These are phyloP conservation scores for Lateolabrax maculatus DNA, from an alignment of 2,797 vertebrate species.

Conservation along the genomic window DNA sequence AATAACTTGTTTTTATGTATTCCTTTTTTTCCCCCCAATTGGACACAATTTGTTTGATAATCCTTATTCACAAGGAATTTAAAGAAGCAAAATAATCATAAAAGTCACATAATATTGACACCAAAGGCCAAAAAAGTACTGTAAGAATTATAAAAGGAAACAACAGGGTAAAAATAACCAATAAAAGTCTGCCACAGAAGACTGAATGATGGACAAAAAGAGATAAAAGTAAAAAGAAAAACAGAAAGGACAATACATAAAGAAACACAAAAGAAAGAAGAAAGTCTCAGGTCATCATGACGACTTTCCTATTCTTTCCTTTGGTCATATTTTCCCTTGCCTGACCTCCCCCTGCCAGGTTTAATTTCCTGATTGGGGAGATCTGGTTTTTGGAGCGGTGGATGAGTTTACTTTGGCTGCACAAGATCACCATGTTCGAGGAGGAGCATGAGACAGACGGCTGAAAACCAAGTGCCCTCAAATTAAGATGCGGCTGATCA, in stretches of 20 bases:
- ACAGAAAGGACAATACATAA: background rate
- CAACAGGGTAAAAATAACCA: background rate
- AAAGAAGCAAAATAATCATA: background rate
- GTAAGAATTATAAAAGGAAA: background rate
- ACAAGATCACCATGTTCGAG: constrained; percentile 24
- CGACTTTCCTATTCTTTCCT: constrained; percentile 47
- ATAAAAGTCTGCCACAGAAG: background rate
- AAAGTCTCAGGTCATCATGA: constrained; percentile 42
- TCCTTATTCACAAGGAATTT: background rate
- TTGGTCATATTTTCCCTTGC: constrained; percentile 68
- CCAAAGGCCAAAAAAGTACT: background rate
- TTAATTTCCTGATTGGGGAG: constrained; percentile 72
- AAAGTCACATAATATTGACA: background rate
- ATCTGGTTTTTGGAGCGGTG: constrained; percentile 61
- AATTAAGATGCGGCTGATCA: constrained; percentile 59
- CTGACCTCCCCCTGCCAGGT: constrained; percentile 60
- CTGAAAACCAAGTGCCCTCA: constrained; percentile 44
- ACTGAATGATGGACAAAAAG: constrained; percentile 3
- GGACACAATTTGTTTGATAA: background rate
- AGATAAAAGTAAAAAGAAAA: background rate
- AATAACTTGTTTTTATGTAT: background rate
- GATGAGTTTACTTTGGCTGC: constrained; percentile 74
- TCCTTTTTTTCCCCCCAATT: too few relatives aligned
- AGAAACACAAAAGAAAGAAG: background rate
- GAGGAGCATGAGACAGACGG: constrained; percentile 29